Conservation (phyloP, 2,797 vertebrate genomes). For the Hoplostethus atlanticus region DNA sequence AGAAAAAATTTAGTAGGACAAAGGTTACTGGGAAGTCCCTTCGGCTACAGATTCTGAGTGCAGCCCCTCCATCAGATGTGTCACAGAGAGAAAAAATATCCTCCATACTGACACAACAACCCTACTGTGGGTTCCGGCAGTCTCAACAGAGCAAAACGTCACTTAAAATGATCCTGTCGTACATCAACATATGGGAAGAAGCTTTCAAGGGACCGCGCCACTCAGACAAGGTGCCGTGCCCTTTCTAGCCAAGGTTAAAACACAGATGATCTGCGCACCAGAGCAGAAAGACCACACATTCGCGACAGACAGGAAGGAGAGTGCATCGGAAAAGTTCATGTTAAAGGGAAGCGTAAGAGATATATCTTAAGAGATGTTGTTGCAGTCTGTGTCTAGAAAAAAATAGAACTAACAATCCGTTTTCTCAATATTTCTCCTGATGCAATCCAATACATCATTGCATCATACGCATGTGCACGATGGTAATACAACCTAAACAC, state of each 20-base stretch:
- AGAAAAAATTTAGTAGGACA: not conserved
- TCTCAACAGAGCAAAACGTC: slow-evolving; percentile 75
- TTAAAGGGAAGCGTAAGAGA: not conserved
- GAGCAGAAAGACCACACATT: slow-evolving; percentile 45
- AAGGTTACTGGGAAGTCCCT: slow-evolving; percentile 41
- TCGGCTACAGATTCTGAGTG: slow-evolving; percentile 45
- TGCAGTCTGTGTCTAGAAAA: not conserved
- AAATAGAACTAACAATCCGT: not conserved
- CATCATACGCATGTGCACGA: no score
- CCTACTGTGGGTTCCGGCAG: slow-evolving; percentile 44
- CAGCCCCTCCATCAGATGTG: slow-evolving; percentile 66
- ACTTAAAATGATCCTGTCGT: slow-evolving; percentile 73
- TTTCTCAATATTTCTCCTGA: not conserved
- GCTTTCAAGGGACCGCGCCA: slow-evolving; percentile 72
- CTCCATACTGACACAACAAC: slow-evolving; percentile 62
- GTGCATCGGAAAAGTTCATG: slow-evolving; percentile 2
- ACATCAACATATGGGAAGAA: slow-evolving; percentile 69
- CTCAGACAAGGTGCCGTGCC: slow-evolving; percentile 67
- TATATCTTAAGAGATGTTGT: not conserved
- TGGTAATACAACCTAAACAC: no score
- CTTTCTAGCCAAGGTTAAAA: slow-evolving; percentile 76
- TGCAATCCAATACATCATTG: no score
- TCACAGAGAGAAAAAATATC: slow-evolving; percentile 42
- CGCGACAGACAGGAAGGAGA: slow-evolving; percentile 32
- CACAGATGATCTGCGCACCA: slow-evolving; percentile 59